Evolutionary conservation across 2,797 vertebrate species (phyloP).

Genomic region (Apodemus agrarius): DNA sequence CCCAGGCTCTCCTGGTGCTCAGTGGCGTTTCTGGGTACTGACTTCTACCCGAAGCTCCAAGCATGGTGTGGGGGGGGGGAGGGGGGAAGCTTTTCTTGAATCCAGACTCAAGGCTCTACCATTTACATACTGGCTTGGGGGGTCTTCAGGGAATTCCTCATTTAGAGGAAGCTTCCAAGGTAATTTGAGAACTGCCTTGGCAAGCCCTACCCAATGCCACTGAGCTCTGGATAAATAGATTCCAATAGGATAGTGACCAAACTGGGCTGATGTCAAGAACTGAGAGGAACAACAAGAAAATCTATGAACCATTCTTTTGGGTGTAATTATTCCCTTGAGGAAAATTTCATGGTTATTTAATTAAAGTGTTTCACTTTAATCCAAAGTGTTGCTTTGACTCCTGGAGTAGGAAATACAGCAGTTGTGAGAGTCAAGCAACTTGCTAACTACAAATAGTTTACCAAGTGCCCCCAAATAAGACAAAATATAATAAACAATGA

Average conservation of each 20-base stretch:
- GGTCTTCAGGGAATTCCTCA: not conserved
- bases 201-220: not conserved
- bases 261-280: not conserved
- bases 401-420: conserved; percentile 66
- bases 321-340: conserved; percentile 64
- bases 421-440: conserved; percentile 60
- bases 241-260: not conserved
- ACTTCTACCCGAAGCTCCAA: not conserved
- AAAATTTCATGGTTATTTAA: conserved; percentile 73
- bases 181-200: not conserved
- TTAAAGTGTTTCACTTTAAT: conserved; percentile 76
- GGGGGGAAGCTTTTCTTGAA: not conserved
- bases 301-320: conserved; percentile 52
- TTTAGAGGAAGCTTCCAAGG: not conserved
- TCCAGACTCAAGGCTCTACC: not conserved
- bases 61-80: not conserved
- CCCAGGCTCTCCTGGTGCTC: not conserved
- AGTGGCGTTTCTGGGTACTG: not conserved
- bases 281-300: conserved; percentile 20
- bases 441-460: conserved; percentile 70
- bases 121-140: not conserved
- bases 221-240: not conserved
- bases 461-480: conserved; percentile 52
- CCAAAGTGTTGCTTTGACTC: conserved; percentile 74
- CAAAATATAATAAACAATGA: conserved; percentile 63